Base-by-base conservation (phyloP, 2,888 invertebrate species). In the Caenorhabditis sp. region DNA sequence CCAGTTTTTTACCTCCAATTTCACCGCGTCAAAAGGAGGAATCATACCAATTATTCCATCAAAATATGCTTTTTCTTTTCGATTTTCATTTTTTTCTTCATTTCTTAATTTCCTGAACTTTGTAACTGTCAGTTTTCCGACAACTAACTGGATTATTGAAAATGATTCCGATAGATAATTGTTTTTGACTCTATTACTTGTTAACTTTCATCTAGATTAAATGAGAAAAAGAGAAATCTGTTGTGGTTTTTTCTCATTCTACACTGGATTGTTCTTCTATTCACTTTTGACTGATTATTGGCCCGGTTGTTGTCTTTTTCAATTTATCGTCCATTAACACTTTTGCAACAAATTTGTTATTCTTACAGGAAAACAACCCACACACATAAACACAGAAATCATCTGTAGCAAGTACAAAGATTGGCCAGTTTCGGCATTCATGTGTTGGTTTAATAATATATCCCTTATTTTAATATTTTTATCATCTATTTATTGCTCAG, bases 251-350 rank as follows among this genome's bases (percentile, higher is more conserved):
- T 25, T 10, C 10, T 31, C 31, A 31, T 31, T 31, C 31, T 10
- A 31, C 31, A 31, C 31, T 7, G 31, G 31, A 31, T 26, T 38
- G 59, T 31, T 53, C 36, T n/a, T n/a, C 53, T 53, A 65, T 23
- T 57, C 59, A 59, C 59, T 26, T 23, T 52, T 59, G 50, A 36
- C 57, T 31, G 58, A 52, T 38, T 57, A 64, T 58, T 64, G 26
- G 57, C 63, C 57, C 38, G 56, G 49, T 50, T 59, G 64, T 52
- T 64, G 52, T 52, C 50, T 59, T 52, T 59, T 59, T 53, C 52
- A 53, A 38, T 38, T 65, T 59, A 59, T 58, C 52, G 50, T 53
- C 59, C 58, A 65, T 65, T 58, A 65, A 65, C 52, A 65, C 38
- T 14, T 52, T 57, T 36, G 62, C 52, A 25, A 25, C 36, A 31